phyloP scores from a whole-genome alignment of 2,113 vertebrate genomes.

The Butastur rufipennis region DNA sequence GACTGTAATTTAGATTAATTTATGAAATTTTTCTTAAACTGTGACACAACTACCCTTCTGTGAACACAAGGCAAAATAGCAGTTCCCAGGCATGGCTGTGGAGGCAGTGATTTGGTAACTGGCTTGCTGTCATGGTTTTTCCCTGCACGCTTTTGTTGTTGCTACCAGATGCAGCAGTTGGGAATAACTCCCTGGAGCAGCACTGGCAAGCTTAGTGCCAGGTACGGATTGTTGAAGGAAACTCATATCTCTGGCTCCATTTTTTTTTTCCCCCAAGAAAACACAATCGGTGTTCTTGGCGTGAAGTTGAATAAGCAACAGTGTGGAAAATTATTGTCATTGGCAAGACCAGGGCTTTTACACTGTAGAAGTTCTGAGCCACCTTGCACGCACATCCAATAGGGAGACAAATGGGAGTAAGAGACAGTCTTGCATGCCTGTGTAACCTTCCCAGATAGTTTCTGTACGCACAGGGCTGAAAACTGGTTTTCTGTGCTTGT shows the following conservation, averaged over 20 bases:
- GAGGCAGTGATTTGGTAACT: neutral
- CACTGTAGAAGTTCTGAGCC: neutral
- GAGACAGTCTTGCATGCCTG: fast-evolving
- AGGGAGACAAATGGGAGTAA: neutral
- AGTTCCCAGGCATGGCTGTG: neutral
- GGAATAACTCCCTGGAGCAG: neutral
- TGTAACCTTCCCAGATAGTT: neutral
- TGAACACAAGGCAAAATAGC: neutral
- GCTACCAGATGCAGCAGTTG: neutral
- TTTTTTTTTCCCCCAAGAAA: neutral
- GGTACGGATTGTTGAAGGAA: neutral
- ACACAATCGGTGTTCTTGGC: neutral
- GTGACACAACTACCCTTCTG: neutral
- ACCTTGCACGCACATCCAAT: neutral
- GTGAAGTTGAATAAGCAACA: neutral
- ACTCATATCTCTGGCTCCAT: fast-evolving
- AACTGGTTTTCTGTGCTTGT: neutral
- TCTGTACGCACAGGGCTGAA: neutral
- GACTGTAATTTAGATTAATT: neutral
- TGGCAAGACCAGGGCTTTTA: neutral
- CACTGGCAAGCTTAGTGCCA: neutral
- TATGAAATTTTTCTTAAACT: neutral
- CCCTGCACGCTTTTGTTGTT: neutral
- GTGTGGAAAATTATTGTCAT: neutral
- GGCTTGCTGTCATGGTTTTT: neutral